Base-by-base conservation (phyloP, 1,140 invertebrate species). In the Cephus cinctus region DNA sequence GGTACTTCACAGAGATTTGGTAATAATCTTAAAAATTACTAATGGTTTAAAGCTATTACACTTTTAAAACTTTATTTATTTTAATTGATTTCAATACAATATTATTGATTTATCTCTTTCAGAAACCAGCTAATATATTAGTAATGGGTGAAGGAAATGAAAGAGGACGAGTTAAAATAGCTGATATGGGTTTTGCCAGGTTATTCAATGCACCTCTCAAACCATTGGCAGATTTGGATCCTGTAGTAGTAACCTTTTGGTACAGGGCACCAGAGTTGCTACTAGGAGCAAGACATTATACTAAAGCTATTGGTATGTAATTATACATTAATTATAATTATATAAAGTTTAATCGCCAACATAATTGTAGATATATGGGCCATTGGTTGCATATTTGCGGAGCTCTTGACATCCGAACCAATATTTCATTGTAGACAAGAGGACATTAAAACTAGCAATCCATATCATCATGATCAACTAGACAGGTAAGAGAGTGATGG, bases 221-320 rank as follows among this genome's bases (percentile, higher is more conserved):
- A 76, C 96, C 98, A 1, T 77, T 99, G 23, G 94, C 95, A 15
- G 94, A 98, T 79, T 80, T 99, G 50, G 98, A 99, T 83, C 98
- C 98, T 35, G 98, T 99, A 16, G 98, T 99, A 34, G 98, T 99
- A 9, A 99, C 98, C 52, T 99, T 99, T 81, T 99, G 98, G 98
- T 99, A 99, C 75, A 82, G 96, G 71, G 96, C 96, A 8, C 96
- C 96, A 2, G 97, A 99, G 80, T 76, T 99, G 36, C 75, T 99
- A 31, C 79, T 99, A 30, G 96, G 96, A 36, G 96, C 96, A 40
- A 85, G 96, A 46, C 96, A 98, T 85, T 99, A 98, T 62, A 98
- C 96, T 8, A 98, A 98, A 82, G 96, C 96, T 53, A 98, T 98
- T 65, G 92, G 92, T 94, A 80, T 59, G 59, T 62, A 25, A 39